phyloP scores from a whole-genome alignment of 2,797 vertebrate species.

The Notamacropus eugenii region DNA sequence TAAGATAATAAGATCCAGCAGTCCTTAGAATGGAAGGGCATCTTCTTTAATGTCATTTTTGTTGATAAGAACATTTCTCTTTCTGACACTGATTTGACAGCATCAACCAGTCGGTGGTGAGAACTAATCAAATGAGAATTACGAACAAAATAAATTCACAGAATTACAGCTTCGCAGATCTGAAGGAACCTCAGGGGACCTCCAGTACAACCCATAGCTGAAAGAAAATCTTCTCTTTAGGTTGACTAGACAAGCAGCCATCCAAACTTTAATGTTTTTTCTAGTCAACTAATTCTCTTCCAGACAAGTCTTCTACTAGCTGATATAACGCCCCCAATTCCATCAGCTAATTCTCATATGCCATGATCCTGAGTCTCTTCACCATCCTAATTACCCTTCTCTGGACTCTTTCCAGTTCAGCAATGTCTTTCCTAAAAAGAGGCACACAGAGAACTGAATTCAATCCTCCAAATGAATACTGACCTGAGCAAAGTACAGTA shows the following conservation, averaged over 20 bases:
- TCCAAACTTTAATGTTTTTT: not conserved
- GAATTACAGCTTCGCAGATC: not conserved
- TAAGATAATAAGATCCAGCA: not conserved
- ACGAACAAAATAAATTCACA: not conserved
- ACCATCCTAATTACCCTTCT: not conserved
- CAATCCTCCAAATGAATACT: not conserved
- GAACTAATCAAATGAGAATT: not conserved
- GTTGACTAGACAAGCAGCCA: not conserved
- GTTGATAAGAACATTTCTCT: not conserved
- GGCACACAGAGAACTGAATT: not conserved
- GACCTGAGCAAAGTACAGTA: not conserved
- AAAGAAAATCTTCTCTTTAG: not conserved
- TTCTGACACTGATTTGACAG: not conserved
- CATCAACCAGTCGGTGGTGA: not conserved
- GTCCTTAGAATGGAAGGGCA: not conserved
- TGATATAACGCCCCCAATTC: not conserved
- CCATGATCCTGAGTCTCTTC: not conserved
- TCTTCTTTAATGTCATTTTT: not conserved
- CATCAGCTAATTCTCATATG: not conserved
- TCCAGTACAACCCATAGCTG: not conserved
- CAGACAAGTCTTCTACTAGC: not conserved
- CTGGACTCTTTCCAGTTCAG: not conserved
- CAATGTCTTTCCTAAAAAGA: not conserved
- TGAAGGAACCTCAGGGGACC: not conserved
- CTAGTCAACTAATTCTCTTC: not conserved